A percentile compares a stretch with the other conserved stretches of the same genome.
Evolutionary conservation across 2,888 invertebrate genomes (phyloP).

Genomic region (Hypercompe scribonia): DNA sequence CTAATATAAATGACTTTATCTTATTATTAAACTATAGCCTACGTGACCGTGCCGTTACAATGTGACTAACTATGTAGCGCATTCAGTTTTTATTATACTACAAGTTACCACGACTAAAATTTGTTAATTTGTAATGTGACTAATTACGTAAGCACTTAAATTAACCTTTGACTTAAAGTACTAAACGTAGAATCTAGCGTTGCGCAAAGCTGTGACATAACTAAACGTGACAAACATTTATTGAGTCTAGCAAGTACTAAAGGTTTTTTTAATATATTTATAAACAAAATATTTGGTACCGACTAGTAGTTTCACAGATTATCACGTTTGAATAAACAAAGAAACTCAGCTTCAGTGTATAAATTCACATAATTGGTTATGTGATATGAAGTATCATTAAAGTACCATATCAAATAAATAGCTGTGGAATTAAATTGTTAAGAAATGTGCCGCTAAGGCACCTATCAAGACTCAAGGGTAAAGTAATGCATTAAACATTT

Average conservation of each 20-base stretch:
- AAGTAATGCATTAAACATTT: slow-evolving; percentile 37
- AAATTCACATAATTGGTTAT: neutral
- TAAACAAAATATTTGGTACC: no score
- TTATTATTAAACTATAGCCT: neutral
- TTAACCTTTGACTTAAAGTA: neutral
- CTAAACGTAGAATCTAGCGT: neutral
- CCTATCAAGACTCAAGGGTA: slow-evolving; percentile 18
- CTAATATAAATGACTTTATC: slow-evolving; percentile 27
- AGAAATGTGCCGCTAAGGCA: slow-evolving; percentile 31
- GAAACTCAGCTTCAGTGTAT: neutral
- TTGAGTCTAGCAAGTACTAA: neutral
- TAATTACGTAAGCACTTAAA: neutral
- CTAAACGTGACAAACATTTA: neutral
- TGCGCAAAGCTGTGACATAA: neutral
- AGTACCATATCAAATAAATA: slow-evolving; percentile 22
- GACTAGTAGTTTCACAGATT: neutral
- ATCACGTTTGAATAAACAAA: neutral
- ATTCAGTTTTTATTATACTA: neutral
- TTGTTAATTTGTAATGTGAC: neutral
- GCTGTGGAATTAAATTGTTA: slow-evolving; percentile 13
- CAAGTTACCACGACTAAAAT: neutral
- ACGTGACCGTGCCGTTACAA: neutral
- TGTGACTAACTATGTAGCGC: no score
- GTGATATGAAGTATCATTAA: slow-evolving; percentile 12
- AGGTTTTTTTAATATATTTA: neutral